Conservation (phyloP, 2,888 invertebrate genomes). For the Eristalis arbustorum region DNA sequence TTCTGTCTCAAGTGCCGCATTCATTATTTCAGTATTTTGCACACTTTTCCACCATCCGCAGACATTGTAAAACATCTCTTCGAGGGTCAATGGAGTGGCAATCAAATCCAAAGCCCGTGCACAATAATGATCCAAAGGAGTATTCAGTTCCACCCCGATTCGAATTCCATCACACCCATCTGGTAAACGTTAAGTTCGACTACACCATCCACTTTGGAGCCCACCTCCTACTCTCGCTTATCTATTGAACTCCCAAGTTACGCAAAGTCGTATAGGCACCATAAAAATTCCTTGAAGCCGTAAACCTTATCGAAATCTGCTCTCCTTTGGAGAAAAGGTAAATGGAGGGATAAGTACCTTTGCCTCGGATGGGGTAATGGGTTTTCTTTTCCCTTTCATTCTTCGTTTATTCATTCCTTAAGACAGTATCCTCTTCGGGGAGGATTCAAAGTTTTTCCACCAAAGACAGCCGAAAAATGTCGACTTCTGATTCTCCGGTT, state of each 20-base stretch:
- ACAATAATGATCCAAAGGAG: no score
- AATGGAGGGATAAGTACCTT: not conserved
- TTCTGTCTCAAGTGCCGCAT: no score
- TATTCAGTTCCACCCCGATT: no score
- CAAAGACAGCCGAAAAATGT: not conserved
- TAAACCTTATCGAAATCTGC: not conserved
- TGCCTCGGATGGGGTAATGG: not conserved
- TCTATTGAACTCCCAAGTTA: not conserved
- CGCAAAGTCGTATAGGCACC: not conserved
- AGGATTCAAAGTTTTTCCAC: not conserved
- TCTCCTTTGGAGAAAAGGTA: not conserved
- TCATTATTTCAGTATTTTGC: no score
- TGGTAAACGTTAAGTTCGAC: not conserved
- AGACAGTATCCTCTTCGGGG: not conserved
- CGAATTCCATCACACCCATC: not conserved
- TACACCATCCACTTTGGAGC: not conserved
- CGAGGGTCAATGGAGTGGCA: no score
- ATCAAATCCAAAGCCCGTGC: no score
- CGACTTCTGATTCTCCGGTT: not conserved
- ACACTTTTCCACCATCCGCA: no score
- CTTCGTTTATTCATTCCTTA: not conserved
- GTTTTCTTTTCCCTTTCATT: not conserved
- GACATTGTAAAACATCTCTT: no score
- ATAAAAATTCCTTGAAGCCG: not conserved
- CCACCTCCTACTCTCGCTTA: not conserved